A percentile compares a stretch with the other conserved stretches of the same genome.
These are phyloP conservation scores for Holotrichia oblita DNA, from an alignment of 1,140 invertebrate genomes.

Conservation along the genomic window DNA sequence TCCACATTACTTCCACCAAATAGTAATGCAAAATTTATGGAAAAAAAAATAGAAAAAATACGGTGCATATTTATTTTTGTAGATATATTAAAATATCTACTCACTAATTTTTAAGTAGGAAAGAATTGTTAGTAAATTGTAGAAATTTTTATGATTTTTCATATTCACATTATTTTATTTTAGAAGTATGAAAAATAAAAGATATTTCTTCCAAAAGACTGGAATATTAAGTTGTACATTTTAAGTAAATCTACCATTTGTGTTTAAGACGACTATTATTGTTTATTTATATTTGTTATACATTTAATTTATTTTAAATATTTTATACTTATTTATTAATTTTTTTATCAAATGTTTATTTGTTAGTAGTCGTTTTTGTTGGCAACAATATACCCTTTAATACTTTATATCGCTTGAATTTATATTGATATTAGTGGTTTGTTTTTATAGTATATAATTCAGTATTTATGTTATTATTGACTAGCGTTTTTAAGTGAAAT, in stretches of 20 bases:
- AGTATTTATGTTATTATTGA: no score
- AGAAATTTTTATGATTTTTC: neutral
- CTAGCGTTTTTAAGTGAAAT: no score
- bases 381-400: neutral
- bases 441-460: no score
- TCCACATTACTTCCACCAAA: neutral
- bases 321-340: no score
- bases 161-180: neutral
- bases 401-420: no score
- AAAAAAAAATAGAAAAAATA: neutral
- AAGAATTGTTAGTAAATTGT: neutral
- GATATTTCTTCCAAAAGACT: constrained; percentile 27
- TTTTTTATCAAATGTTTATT: constrained; percentile 25
- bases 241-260: constrained; percentile 14
- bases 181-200: neutral
- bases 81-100: neutral
- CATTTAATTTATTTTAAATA: constrained; percentile 26
- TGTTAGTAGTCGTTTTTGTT: neutral
- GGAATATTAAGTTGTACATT: no score
- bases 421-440: no score
- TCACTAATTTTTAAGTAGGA: neutral
- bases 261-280: neutral
- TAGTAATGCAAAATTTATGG: neutral
- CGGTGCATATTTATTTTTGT: neutral
- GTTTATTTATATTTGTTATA: constrained; percentile 12